phyloP scores from a whole-genome alignment of 2,113 vertebrate species.

The Pithys albifrons region DNA sequence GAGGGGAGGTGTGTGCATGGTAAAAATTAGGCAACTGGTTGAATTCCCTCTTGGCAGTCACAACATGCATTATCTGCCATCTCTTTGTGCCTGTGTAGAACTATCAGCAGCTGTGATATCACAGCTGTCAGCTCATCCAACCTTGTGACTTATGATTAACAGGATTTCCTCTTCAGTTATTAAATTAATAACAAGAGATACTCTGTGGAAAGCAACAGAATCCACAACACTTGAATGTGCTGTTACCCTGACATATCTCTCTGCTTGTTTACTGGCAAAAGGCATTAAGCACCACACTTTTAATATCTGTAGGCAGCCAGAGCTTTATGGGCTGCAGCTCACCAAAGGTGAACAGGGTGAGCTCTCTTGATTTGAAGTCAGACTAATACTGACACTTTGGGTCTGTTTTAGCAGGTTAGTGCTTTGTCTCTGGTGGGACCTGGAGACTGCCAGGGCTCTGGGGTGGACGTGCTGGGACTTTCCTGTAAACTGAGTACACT shows the following conservation, averaged over 20 bases:
- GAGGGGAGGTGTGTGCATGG: rapidly evolving
- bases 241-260: neutral
- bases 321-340: neutral
- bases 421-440: neutral
- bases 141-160: constrained; percentile 12
- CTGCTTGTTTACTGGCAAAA: neutral
- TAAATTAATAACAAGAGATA: constrained; percentile 12
- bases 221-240: neutral
- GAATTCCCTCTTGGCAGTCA: neutral
- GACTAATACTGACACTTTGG: neutral
- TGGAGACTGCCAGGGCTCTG: neutral
- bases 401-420: neutral
- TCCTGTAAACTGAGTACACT: neutral
- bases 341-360: neutral
- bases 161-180: constrained; percentile 40
- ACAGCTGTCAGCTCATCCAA: neutral
- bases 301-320: neutral
- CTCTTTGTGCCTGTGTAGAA: neutral
- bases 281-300: neutral
- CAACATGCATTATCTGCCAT: neutral
- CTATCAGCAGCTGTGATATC: constrained; percentile 20
- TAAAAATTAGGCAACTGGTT: neutral
- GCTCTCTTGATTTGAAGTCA: neutral
- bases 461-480: neutral
- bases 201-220: neutral